Percentiles rank a stretch among this genome's conserved stretches.
Evolutionary conservation across 2,113 vertebrate genomes (phyloP).

Genomic region (Petromus typicus): DNA sequence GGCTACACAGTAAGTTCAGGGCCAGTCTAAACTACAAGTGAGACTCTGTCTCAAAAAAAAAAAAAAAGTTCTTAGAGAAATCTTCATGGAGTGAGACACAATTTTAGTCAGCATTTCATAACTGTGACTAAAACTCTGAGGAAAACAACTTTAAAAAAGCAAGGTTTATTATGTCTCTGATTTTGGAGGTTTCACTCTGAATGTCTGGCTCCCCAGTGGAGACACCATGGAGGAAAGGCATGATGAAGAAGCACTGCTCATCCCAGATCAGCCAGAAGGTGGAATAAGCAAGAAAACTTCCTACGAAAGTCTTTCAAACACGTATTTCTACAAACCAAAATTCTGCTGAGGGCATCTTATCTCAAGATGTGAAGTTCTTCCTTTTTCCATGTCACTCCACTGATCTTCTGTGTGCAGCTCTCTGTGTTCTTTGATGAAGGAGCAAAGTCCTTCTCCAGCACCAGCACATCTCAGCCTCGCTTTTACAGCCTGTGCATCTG

Average conservation of each 20-base stretch:
- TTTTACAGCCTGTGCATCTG: not conserved
- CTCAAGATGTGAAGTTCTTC: not conserved
- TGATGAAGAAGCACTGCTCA: not conserved
- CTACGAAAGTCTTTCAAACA: conserved; percentile 24
- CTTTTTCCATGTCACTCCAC: not conserved
- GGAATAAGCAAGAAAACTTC: not conserved
- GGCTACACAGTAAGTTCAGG: too few species aligned
- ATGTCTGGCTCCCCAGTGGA: not conserved
- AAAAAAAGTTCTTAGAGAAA: not conserved
- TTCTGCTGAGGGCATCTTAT: not conserved
- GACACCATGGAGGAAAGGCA: not conserved
- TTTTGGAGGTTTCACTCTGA: not conserved
- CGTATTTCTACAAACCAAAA: not conserved
- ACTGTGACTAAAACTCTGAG: not conserved
- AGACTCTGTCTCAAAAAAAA: too few species aligned
- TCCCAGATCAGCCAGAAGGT: not conserved
- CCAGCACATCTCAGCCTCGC: too few species aligned
- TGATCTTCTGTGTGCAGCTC: not conserved
- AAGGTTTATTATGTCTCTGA: not conserved
- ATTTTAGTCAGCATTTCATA: not conserved
- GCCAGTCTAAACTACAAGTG: too few species aligned
- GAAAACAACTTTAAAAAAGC: not conserved
- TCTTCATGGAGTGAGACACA: not conserved
- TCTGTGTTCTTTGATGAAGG: not conserved
- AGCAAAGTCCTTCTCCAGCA: not conserved